phyloP scores from a whole-genome alignment of 2,113 vertebrate species.

The Colistium nudipinnis region DNA sequence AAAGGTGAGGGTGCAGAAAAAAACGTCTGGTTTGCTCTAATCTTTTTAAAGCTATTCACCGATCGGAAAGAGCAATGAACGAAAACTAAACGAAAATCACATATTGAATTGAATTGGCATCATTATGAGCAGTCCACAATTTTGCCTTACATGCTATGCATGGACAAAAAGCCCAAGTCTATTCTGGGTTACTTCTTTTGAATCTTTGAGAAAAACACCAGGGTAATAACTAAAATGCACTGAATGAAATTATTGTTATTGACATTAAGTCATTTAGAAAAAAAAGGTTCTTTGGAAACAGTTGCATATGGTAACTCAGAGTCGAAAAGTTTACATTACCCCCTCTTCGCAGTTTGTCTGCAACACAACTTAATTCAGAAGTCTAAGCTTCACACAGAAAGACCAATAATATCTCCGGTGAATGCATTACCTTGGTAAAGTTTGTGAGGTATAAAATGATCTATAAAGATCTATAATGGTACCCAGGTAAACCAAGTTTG shows the following conservation, averaged over 20 bases:
- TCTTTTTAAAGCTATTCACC: slow-evolving; percentile 46
- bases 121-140: slow-evolving; percentile 57
- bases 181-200: neutral
- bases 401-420: slow-evolving; percentile 36
- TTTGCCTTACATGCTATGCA: slow-evolving; percentile 65
- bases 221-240: slow-evolving; percentile 24
- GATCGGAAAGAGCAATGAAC: too few species aligned
- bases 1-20: slow-evolving; percentile 34
- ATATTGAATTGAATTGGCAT: slow-evolving; percentile 51
- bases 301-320: slow-evolving; percentile 18
- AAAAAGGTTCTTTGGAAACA: slow-evolving; percentile 43
- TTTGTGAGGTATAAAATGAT: slow-evolving; percentile 51
- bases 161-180: too few species aligned
- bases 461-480: slow-evolving; percentile 45
- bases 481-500: slow-evolving; percentile 64
- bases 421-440: slow-evolving; percentile 50
- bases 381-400: slow-evolving; percentile 7
- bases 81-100: too few species aligned
- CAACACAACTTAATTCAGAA: slow-evolving; percentile 29
- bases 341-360: too few species aligned
- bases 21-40: slow-evolving; percentile 11
- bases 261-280: slow-evolving; percentile 46
- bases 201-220: neutral
- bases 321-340: slow-evolving; percentile 3
- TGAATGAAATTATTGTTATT: slow-evolving; percentile 27